Evolutionary conservation across 2,113 vertebrate species (phyloP).

Genomic region (Clinocottus analis): DNA sequence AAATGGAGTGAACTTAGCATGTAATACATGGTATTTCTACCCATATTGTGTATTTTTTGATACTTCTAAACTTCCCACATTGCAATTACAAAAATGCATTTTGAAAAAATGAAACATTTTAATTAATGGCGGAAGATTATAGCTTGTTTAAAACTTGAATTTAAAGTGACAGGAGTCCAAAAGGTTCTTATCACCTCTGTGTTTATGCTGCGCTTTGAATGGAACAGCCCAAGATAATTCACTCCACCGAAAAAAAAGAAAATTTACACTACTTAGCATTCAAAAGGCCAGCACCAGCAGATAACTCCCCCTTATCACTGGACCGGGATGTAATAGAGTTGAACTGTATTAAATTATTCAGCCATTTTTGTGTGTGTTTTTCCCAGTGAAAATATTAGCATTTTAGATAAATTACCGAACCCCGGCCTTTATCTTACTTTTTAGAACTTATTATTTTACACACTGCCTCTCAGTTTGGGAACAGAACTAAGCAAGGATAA

Average conservation of each 20-base stretch:
- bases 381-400: constrained; percentile 56
- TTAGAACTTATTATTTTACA: constrained; percentile 55
- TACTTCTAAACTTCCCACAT: not conserved
- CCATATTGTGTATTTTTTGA: too few species aligned
- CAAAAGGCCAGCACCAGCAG: constrained; percentile 45
- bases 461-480: constrained; percentile 18
- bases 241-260: constrained; percentile 36
- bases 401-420: constrained; percentile 64
- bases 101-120: constrained; percentile 8
- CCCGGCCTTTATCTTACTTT: constrained; percentile 51
- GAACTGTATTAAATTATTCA: constrained; percentile 61
- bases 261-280: constrained; percentile 63
- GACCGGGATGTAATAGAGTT: constrained; percentile 42
- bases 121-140: constrained; percentile 23
- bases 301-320: constrained; percentile 65
- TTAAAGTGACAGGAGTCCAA: constrained; percentile 48
- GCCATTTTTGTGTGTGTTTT: constrained; percentile 4
- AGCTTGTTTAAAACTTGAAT: constrained; percentile 30
- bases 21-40: too few species aligned
- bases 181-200: constrained; percentile 64
- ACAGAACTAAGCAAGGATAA: constrained; percentile 51
- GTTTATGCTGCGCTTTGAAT: constrained; percentile 52
- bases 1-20: not conserved
- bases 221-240: constrained; percentile 47
- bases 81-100: not conserved